Percentiles rank a stretch among this genome's conserved stretches.
Conservation (phyloP, 2,113 vertebrate genomes). For the Grammomys dolichurus region DNA sequence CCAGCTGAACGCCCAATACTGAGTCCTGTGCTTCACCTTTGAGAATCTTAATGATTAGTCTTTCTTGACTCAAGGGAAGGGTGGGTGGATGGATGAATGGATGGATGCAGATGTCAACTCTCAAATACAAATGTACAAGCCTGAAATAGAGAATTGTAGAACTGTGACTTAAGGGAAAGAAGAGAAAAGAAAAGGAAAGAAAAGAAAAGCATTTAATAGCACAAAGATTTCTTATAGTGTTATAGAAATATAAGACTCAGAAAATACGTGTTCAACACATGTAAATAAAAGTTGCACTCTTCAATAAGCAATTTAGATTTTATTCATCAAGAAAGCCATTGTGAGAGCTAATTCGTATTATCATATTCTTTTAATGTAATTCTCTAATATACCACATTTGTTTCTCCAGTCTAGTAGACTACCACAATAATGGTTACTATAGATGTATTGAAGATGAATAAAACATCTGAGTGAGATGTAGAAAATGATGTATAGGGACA, state of each 20-base stretch:
- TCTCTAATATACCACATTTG: not conserved
- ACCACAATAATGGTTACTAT: not conserved
- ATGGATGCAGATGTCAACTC: not conserved
- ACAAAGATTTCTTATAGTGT: not conserved
- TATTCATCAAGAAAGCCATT: conserved; percentile 11
- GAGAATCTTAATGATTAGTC: not conserved
- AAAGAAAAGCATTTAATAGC: not conserved
- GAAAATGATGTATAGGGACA: not conserved
- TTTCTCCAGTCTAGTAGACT: not conserved
- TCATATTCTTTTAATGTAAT: not conserved
- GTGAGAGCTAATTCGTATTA: not conserved
- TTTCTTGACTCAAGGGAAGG: not conserved
- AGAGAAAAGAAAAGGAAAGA: not conserved
- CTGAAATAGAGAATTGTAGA: not conserved
- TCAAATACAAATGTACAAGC: conserved; percentile 30
- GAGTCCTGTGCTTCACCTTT: not conserved
- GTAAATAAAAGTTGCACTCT: conserved; percentile 9
- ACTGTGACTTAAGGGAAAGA: not conserved
- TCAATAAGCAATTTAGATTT: not conserved
- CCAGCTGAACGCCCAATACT: not conserved
- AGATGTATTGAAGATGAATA: not conserved
- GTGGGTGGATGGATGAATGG: not conserved
- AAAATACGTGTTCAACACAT: conserved; percentile 19
- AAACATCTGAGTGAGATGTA: not conserved
- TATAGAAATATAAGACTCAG: not conserved